Percentiles rank a stretch among this genome's conserved stretches.
These are phyloP conservation scores for Pelobates cultripes DNA, from an alignment of 2,797 vertebrate genomes.

Conservation along the genomic window DNA sequence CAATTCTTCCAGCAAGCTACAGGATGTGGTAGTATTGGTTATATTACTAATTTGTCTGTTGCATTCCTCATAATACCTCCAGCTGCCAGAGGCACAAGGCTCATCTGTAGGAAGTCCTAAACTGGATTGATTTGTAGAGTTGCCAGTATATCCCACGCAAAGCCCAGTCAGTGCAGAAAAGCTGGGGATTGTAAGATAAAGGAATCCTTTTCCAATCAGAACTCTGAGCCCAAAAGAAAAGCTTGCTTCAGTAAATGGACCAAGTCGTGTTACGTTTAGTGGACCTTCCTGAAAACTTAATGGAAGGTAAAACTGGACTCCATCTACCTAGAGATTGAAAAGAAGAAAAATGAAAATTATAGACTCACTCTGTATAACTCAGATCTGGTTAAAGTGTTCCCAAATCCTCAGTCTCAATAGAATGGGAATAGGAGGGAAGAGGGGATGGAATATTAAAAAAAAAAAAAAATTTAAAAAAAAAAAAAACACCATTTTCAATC, in stretches of 20 bases:
- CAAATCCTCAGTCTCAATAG: no score
- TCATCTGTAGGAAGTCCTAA: not conserved
- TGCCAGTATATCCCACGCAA: not conserved
- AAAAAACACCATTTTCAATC: no score
- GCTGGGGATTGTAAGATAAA: conserved; percentile 15
- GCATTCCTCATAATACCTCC: not conserved
- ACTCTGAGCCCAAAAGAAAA: conserved; percentile 21
- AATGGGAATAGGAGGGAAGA: no score
- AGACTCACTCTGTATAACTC: no score
- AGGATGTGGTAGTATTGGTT: not conserved
- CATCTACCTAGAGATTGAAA: conserved; percentile 9
- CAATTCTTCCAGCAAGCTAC: not conserved
- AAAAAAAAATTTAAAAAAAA: no score
- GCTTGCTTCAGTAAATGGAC: not conserved
- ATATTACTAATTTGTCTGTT: no score
- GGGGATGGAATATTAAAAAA: no score
- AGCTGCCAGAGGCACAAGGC: not conserved
- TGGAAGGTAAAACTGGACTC: not conserved
- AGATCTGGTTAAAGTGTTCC: no score
- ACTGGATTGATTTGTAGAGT: not conserved
- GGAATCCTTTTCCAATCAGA: not conserved
- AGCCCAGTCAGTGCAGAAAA: not conserved
- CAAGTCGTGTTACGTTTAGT: conserved; percentile 7
- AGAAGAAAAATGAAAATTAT: no score
- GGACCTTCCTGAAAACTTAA: not conserved